Base-by-base conservation (phyloP, 2,113 vertebrate species). In the Chaetodon auriga region DNA sequence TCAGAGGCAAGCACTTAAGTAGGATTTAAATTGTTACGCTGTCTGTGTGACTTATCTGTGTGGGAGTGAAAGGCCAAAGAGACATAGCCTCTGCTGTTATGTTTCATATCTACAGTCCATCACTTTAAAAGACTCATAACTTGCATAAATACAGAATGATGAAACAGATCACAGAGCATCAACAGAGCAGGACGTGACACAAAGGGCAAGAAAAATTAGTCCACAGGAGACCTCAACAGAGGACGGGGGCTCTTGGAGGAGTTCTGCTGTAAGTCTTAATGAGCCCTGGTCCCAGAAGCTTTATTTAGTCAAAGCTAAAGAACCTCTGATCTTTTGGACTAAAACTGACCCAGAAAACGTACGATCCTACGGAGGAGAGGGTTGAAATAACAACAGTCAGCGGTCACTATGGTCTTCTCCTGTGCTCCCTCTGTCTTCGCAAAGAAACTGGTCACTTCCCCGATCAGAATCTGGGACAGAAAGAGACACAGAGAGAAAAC, bases 311-410 rank as follows among this genome's bases (percentile, higher is more conserved):
- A 78, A 45, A 49, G 19, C 45, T 16, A 19, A 76, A 69, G 51
- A 80, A 69, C 18, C 73, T 80, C 54, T 54, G 55, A 83, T 79
- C 43, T 70, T n/a, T 11, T n/a, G 65, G 55, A 82, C 19, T 46
- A 13, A 19, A 36, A 86, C 94, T 95, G 92, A 98, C 97, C 97
- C 71, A 97, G 94, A 89, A 98, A 97, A 35, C 97, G 96, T 38
- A 98, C 95, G 18, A 97, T 96, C 89, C 97, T 95, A 5, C 97
- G 95, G 51, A 98, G 95, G 11, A 97, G 95, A 2, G 97, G 96
- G 82, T 96, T 98, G 94, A 98, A 97, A 83, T 96, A 97, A 80
- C 97, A 98, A 92, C 97, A 98, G 91, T 96, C 96, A 8, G 96
- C 97, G 0, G 96, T 97, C 81, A 97, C 92, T 1, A 98, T 97